phyloP scores from a whole-genome alignment of 1,140 invertebrate genomes.

The Meloidogyne chitwoodi region DNA sequence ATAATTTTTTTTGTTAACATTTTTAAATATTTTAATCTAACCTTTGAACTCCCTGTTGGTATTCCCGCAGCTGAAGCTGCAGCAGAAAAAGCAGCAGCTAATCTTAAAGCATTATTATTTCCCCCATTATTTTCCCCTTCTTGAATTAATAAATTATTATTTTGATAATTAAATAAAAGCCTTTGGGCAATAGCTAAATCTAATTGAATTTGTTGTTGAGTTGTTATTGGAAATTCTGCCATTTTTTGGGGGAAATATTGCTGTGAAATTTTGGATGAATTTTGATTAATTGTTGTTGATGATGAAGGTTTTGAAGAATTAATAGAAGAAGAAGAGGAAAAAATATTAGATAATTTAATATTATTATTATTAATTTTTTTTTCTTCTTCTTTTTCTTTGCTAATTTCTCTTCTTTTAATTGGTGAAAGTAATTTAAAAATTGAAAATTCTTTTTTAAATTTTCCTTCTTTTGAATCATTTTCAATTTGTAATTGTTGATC shows the following conservation, averaged over 20 bases:
- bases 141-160: not conserved
- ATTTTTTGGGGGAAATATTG: not conserved
- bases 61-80: not conserved
- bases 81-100: slow-evolving; percentile 9
- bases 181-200: not conserved
- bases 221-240: not conserved
- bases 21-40: not conserved
- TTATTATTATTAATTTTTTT: not conserved
- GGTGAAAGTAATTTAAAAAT: not conserved
- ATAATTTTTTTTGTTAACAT: no score
- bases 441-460: not conserved
- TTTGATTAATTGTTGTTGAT: not conserved
- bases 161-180: not conserved
- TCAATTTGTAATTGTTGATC: not conserved
- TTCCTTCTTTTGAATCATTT: not conserved
- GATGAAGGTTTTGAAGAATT: no score
- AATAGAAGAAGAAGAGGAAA: no score
- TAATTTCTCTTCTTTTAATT: not conserved
- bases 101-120: not conserved
- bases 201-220: not conserved
- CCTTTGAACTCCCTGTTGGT: not conserved
- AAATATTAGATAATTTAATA: not conserved
- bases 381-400: not conserved
- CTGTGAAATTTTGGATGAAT: not conserved
- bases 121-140: not conserved